Conservation (phyloP, 2,888 invertebrate genomes). For the Drosophila antonietae region DNA sequence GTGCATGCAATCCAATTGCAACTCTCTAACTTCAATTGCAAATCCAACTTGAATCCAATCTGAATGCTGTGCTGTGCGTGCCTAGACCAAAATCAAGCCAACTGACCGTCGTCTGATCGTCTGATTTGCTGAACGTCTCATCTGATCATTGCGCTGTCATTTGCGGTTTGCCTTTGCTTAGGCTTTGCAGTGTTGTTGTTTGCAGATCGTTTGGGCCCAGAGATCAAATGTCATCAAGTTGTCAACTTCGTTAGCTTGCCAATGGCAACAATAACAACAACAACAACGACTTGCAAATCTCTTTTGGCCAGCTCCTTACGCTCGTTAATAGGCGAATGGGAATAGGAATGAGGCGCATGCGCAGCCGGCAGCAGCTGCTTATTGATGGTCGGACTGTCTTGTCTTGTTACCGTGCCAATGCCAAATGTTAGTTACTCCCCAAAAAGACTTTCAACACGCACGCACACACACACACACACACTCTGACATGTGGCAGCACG, state of each 20-base stretch:
- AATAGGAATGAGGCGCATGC: conserved; percentile 43
- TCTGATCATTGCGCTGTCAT: conserved; percentile 64
- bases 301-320: conserved; percentile 54
- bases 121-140: conserved; percentile 63
- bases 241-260: conserved; percentile 82
- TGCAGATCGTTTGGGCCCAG: conserved; percentile 42
- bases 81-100: conserved; percentile 46
- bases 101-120: conserved; percentile 56
- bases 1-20: conserved; percentile 1
- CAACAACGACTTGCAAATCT: conserved; percentile 55
- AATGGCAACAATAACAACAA: conserved; percentile 43
- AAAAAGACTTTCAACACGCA: conserved; percentile 55
- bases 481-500: conserved; percentile 22
- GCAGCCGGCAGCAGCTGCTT: conserved; percentile 68
- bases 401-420: conserved; percentile 66
- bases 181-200: conserved; percentile 4
- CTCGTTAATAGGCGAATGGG: conserved; percentile 52
- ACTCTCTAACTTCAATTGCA: not conserved
- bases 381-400: conserved; percentile 68
- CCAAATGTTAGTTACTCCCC: conserved; percentile 56
- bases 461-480: conserved; percentile 31
- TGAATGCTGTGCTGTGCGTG: conserved; percentile 52
- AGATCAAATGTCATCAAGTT: conserved; percentile 83
- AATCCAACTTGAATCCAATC: conserved; percentile 16
- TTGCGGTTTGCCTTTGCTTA: conserved; percentile 47